Percentiles rank a stretch among this genome's conserved stretches.
phyloP scores from a whole-genome alignment of 1,140 invertebrate species.

The Lasaia peninsularis region DNA sequence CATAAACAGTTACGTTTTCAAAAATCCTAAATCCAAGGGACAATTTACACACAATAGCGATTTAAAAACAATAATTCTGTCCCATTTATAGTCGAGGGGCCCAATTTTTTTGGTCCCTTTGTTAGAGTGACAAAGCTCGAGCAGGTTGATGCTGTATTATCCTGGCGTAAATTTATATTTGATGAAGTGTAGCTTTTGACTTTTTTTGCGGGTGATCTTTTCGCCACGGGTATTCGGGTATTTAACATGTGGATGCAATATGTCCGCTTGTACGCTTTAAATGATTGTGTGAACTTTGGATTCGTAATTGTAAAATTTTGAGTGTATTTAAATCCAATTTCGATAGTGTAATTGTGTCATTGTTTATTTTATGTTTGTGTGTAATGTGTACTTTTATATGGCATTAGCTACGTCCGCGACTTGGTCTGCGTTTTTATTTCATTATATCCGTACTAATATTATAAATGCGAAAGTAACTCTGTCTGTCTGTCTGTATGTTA shows the following conservation, averaged over 20 bases:
- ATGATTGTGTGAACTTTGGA: constrained; percentile 46
- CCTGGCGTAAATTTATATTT: constrained; percentile 67
- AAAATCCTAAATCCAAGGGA: no score
- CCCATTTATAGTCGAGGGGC: constrained; percentile 39
- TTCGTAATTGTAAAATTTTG: no score
- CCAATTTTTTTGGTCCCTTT: constrained; percentile 30
- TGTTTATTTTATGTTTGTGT: no score
- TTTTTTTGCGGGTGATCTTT: constrained; percentile 34
- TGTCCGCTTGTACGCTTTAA: constrained; percentile 52
- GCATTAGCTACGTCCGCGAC: no score
- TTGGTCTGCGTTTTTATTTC: no score
- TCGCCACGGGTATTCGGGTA: constrained; percentile 37
- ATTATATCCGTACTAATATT: no score
- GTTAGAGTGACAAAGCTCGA: constrained; percentile 37
- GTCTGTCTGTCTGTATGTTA: no score
- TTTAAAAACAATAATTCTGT: constrained; percentile 67
- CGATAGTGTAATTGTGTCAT: no score
- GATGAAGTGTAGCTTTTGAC: constrained; percentile 65
- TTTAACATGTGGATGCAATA: constrained; percentile 66
- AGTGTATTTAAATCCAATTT: no score
- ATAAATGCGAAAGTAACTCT: no score
- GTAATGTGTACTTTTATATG: no score
- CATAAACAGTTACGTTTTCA: no score
- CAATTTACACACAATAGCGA: constrained; percentile 32
- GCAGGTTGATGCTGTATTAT: constrained; percentile 60